Evolutionary conservation across 1,140 invertebrate genomes (phyloP), one percentile per base, ranked within the genome.

Genomic region (Andricus grossulariae): DNA sequence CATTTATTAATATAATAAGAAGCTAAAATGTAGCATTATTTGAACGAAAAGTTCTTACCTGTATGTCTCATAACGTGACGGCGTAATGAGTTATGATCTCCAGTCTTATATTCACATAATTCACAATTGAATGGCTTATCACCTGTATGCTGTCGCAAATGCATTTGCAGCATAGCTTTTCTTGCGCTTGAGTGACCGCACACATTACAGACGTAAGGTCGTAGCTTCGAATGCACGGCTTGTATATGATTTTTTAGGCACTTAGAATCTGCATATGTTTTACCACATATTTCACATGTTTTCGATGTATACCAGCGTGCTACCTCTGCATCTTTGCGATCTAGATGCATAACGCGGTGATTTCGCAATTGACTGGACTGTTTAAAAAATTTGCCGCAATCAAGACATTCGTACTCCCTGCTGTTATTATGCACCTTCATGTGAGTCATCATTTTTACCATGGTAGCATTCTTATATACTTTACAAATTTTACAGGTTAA

Each of bases 41-140:
- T 50, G 52, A 7, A 2, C 45, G 3, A 74, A n/a, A 73, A 77
- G 55, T 4, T 75, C 73, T 93, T 91, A 54, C 95, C 96, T 11
- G 94, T 94, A 83, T 97, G 96, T 76, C 95, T 92, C 91, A 96
- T 94, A 80, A 93, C 93, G 85, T 97, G 96, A 21, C 95, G 93
- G 78, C 96, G 83, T 32, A 95, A 87, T 3, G 94, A 95, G 88
- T 95, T 95, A 82, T 95, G 95, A 89, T 96, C 95, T 8, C 94
- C 93, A 19, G 95, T 95, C 75, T 91, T 92, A 86, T 95, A 97
- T 4, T 93, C 89, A 85, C 96, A 97, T 77, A 92, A 90, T 19
- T 93, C 91, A 85, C 96, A 97, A 50, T 92, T 91, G 85, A 95
- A 96, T 3, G 96, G 96, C 83, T 96, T 96, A 76, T 96, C 95